Evolutionary conservation across 1,140 invertebrate species (phyloP).

Genomic region (Popillia japonica): DNA sequence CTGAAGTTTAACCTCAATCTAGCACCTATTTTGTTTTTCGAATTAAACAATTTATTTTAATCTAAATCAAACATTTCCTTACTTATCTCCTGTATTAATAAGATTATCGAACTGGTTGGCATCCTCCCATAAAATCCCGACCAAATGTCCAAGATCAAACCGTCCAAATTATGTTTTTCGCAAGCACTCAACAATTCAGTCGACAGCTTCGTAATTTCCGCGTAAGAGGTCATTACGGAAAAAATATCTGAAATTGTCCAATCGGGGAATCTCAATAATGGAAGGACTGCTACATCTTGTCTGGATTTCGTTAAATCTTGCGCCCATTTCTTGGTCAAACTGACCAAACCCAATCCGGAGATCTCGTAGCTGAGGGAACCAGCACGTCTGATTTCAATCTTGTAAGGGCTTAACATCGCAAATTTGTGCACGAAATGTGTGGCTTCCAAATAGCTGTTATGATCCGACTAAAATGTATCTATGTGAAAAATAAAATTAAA

Average conservation of each 20-base stretch:
- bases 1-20: not conserved
- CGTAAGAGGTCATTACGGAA: not conserved
- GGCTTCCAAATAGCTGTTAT: slow-evolving; percentile 10
- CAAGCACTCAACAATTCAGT: not conserved
- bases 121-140: not conserved
- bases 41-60: not conserved
- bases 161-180: not conserved
- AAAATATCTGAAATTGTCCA: not conserved
- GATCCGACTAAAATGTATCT: not conserved
- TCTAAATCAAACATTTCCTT: not conserved
- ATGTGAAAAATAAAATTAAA: not conserved
- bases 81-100: not conserved
- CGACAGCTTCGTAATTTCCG: not conserved
- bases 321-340: not conserved
- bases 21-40: not conserved
- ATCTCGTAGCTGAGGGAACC: not conserved
- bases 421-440: not conserved
- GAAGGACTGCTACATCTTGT: not conserved
- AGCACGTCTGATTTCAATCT: not conserved
- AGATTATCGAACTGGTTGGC: not conserved
- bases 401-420: not conserved
- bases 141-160: not conserved
- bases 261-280: not conserved
- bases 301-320: not conserved
- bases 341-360: not conserved